These are phyloP conservation scores for Brenthis ino DNA, from an alignment of 2,888 invertebrate genomes.

Conservation along the genomic window DNA sequence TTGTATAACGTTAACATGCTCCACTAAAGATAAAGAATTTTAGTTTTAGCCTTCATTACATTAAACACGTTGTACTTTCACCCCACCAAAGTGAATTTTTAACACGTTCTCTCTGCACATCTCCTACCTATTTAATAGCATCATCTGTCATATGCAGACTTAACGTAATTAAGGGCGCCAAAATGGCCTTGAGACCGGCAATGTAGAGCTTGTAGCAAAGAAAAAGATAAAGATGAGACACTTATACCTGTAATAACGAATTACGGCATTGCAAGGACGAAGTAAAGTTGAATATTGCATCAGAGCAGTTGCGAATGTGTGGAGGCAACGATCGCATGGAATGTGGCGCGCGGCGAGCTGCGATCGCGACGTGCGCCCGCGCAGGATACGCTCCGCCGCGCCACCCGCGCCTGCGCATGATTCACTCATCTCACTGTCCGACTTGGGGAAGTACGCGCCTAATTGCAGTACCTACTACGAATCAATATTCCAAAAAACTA, in stretches of 20 bases:
- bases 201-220: conserved; percentile 58
- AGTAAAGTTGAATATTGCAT: conserved; percentile 82
- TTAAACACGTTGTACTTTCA: background rate
- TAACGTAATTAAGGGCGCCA: conserved; percentile 67
- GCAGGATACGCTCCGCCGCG: conserved; percentile 45
- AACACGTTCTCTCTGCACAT: conserved; percentile 38
- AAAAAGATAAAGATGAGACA: conserved; percentile 75
- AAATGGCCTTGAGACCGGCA: conserved; percentile 68
- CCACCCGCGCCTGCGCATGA: conserved; percentile 53
- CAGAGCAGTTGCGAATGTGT: conserved; percentile 70
- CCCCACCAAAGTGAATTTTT: conserved; percentile 32
- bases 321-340: conserved; percentile 78
- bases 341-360: conserved; percentile 61
- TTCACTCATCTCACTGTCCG: conserved; percentile 53
- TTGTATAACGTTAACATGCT: conserved; percentile 68
- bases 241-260: conserved; percentile 79
- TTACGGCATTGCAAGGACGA: conserved; percentile 83
- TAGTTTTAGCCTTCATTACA: conserved; percentile 51
- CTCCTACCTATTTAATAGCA: conserved; percentile 54
- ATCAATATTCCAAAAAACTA: conserved; percentile 50
- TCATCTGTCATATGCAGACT: conserved; percentile 56
- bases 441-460: conserved; percentile 69
- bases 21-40: conserved; percentile 55
- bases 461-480: conserved; percentile 46
- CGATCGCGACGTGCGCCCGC: conserved; percentile 45